Percentiles rank a stretch among this genome's conserved stretches.
Conservation (phyloP, 2,113 vertebrate species). For the Perccottus glenii region DNA sequence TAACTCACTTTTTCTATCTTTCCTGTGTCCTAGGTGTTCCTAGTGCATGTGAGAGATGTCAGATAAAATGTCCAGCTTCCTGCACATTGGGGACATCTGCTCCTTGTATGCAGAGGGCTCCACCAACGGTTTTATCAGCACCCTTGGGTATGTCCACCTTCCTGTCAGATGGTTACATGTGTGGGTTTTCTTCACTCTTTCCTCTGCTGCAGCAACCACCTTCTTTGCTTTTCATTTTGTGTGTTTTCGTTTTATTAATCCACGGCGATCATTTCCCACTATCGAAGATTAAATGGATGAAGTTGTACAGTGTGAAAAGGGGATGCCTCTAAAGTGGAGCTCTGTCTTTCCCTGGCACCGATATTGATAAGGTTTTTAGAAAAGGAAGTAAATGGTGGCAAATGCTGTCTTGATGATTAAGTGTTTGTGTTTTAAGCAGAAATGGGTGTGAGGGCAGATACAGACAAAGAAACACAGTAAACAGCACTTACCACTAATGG, state of each 20-base stretch:
- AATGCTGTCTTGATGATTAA: conserved; percentile 37
- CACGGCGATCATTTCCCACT: background rate
- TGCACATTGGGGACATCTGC: conserved; percentile 97
- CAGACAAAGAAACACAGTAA: background rate
- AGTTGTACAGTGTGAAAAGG: conserved; percentile 29
- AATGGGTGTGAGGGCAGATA: conserved; percentile 11
- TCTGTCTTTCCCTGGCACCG: conserved; percentile 10
- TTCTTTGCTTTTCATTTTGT: background rate
- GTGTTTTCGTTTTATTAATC: conserved; percentile 3
- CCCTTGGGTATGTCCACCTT: conserved; percentile 86
- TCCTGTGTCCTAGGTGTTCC: conserved; percentile 37
- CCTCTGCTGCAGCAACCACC: background rate
- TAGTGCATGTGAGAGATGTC: conserved; percentile 83
- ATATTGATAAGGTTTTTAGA: conserved; percentile 9
- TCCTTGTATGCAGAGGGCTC: conserved; percentile 97
- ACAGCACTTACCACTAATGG: background rate
- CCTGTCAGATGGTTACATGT: conserved; percentile 5
- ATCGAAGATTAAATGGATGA: background rate
- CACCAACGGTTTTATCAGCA: conserved; percentile 98
- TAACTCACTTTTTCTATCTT: background rate
- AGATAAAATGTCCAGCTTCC: conserved; percentile 98
- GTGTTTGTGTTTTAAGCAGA: conserved; percentile 12
- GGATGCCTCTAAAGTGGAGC: conserved; percentile 23
- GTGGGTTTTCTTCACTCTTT: conserved; percentile 15
- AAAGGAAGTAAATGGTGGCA: conserved; percentile 24